Evolutionary conservation across 2,797 vertebrate genomes (phyloP).

Genomic region (Crypturellus tataupa): DNA sequence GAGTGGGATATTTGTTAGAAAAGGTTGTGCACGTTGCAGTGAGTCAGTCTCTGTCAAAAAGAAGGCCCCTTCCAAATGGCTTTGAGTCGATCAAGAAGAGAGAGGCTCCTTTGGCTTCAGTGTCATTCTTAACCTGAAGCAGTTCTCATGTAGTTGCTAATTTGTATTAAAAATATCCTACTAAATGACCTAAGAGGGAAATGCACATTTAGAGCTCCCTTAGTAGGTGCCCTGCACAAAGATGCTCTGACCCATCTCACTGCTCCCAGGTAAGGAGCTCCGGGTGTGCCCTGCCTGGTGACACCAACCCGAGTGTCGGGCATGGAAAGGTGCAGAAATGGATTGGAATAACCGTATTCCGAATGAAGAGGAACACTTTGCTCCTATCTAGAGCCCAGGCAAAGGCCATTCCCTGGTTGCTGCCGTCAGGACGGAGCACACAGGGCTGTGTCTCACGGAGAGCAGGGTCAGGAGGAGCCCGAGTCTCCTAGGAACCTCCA

Average conservation of each 20-base stretch:
- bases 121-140: background rate
- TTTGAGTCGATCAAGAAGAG: background rate
- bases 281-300: background rate
- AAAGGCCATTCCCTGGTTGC: background rate
- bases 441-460: accelerated
- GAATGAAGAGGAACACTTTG: background rate
- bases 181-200: background rate
- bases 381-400: background rate
- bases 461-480: background rate
- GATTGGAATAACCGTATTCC: background rate
- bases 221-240: background rate
- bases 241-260: background rate
- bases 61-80: background rate
- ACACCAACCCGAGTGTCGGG: background rate
- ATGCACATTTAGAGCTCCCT: background rate
- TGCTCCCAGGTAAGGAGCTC: background rate
- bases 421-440: background rate
- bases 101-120: background rate
- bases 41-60: background rate
- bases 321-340: background rate
- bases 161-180: background rate
- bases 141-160: background rate
- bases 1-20: background rate
- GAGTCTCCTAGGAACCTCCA: background rate
- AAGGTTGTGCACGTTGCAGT: background rate